A percentile compares a stretch with the other conserved stretches of the same genome.
phyloP scores from a whole-genome alignment of 2,113 vertebrate species.

The Trinectes maculatus region DNA sequence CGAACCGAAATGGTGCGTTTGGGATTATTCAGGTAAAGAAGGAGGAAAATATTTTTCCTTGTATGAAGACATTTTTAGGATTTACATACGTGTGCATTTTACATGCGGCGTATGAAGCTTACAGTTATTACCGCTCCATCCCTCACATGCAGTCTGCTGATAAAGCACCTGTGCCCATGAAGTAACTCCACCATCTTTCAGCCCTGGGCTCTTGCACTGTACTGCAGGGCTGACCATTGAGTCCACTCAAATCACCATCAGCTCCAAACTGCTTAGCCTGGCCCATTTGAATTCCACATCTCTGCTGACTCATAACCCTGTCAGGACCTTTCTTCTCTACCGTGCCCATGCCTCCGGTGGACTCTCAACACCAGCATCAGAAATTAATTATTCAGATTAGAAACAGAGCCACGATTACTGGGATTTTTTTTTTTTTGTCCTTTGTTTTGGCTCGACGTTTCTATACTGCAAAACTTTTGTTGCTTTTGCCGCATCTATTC shows the following conservation, averaged over 20 bases:
- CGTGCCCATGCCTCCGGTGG: slow-evolving; percentile 58
- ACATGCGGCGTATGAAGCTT: slow-evolving; percentile 12
- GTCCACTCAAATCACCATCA: slow-evolving; percentile 77
- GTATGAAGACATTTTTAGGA: slow-evolving; percentile 14
- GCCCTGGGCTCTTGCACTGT: slow-evolving; percentile 61
- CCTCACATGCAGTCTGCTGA: slow-evolving; percentile 65
- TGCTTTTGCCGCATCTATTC: slow-evolving; percentile 49
- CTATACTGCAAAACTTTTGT: slow-evolving; percentile 35
- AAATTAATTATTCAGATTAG: slow-evolving; percentile 70
- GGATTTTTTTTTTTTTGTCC: slow-evolving; percentile 65
- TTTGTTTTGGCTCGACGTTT: slow-evolving; percentile 61
- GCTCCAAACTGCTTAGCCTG: slow-evolving; percentile 76
- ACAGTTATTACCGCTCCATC: slow-evolving; percentile 31
- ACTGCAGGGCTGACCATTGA: slow-evolving; percentile 70
- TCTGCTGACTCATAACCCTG: slow-evolving; percentile 80
- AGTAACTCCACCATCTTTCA: slow-evolving; percentile 59
- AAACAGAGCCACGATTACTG: slow-evolving; percentile 51
- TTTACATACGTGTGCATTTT: slow-evolving; percentile 7
- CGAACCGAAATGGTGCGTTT: neutral
- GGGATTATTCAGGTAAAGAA: neutral
- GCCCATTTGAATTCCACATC: slow-evolving; percentile 78
- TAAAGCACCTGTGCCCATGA: slow-evolving; percentile 65
- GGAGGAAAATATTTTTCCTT: slow-evolving; percentile 4
- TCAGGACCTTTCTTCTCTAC: slow-evolving; percentile 78
- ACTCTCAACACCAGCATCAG: slow-evolving; percentile 60